phyloP scores from a whole-genome alignment of 2,797 vertebrate species.

The Australoheros facetus region DNA sequence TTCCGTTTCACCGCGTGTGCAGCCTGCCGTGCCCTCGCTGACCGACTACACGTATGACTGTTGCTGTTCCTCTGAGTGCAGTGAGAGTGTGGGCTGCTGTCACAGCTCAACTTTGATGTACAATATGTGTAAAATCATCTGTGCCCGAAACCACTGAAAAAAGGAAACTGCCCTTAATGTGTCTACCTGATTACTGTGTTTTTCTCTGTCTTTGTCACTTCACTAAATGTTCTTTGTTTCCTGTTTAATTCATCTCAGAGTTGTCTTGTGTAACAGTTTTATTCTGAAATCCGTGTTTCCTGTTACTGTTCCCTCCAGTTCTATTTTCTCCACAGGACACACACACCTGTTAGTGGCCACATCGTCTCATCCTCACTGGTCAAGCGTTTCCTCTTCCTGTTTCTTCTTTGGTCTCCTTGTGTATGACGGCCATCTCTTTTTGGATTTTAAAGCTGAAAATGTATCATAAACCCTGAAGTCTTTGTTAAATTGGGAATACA shows the following conservation, averaged over 20 bases:
- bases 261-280: no score
- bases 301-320: no score
- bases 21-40: neutral
- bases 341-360: no score
- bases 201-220: neutral
- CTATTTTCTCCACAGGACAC: no score
- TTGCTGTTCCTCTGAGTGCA: conserved; percentile 21
- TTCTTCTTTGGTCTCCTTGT: no score
- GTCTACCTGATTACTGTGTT: neutral
- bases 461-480: no score
- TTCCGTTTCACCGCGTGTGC: conserved; percentile 4
- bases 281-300: no score
- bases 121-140: neutral
- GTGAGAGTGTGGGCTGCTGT: neutral
- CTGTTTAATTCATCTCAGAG: neutral
- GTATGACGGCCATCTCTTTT: no score
- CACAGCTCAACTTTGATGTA: neutral
- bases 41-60: conserved; percentile 26
- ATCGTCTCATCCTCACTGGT: no score
- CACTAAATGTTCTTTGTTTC: neutral
- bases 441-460: no score
- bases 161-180: neutral
- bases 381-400: no score
- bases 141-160: neutral
- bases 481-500: no score